These are phyloP conservation scores for Magallana angulata DNA, from an alignment of 1,140 invertebrate genomes.

Conservation along the genomic window DNA sequence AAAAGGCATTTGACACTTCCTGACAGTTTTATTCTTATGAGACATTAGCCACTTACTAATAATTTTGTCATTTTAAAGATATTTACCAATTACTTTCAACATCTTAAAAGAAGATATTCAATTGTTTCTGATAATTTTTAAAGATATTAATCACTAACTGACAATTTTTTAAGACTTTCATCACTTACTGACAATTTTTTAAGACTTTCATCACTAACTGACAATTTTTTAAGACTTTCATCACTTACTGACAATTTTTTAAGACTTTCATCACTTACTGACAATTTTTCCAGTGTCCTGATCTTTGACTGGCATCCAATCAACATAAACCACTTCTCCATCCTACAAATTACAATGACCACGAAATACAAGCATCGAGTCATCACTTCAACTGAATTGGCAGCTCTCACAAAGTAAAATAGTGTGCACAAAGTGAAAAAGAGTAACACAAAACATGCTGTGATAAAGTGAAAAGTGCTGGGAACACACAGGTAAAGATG, in stretches of 20 bases:
- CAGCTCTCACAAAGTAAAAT: too few relatives aligned
- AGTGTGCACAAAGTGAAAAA: too few relatives aligned
- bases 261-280: constrained; percentile 68
- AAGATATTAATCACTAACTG: constrained; percentile 68
- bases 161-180: constrained; percentile 72
- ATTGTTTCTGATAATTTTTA: too few relatives aligned
- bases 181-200: background rate
- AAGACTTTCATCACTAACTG: background rate
- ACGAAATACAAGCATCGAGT: background rate
- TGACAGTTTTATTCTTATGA: too few relatives aligned
- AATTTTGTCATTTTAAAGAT: too few relatives aligned
- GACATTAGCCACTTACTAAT: too few relatives aligned
- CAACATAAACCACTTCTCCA: constrained; percentile 79
- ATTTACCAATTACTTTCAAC: too few relatives aligned
- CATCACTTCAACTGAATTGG: too few relatives aligned
- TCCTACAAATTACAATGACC: constrained; percentile 66
- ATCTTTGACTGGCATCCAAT: constrained; percentile 81
- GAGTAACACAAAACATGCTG: too few relatives aligned
- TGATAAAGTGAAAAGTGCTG: too few relatives aligned
- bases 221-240: background rate
- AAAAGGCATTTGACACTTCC: background rate
- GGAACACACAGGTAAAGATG: too few relatives aligned
- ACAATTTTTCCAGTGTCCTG: constrained; percentile 79
- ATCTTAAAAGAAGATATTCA: too few relatives aligned
- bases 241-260: background rate